These are phyloP conservation scores for Stegostoma tigrinum DNA, from an alignment of 2,113 vertebrate genomes.

Conservation along the genomic window DNA sequence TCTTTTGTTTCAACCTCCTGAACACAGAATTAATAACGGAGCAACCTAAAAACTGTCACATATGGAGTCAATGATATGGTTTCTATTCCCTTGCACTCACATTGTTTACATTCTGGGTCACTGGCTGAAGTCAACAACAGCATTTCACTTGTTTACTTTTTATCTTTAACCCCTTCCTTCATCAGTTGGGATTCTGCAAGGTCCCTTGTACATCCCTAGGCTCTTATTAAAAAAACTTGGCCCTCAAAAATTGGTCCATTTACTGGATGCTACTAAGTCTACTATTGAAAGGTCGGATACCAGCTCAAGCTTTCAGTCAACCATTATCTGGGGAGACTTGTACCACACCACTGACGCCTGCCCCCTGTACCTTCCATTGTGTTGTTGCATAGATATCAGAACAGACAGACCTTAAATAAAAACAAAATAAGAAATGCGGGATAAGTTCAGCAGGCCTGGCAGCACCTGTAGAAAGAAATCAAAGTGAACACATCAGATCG, in stretches of 20 bases:
- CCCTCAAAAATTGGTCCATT: neutral
- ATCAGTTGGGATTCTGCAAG: neutral
- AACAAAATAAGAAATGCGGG: no score
- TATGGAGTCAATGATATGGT: neutral
- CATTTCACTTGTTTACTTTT: neutral
- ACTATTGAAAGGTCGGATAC: neutral
- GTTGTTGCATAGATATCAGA: neutral
- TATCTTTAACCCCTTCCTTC: neutral
- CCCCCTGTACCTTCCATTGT: no score
- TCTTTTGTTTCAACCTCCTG: neutral
- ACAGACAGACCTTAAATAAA: neutral
- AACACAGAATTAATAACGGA: neutral
- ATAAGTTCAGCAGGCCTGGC: no score
- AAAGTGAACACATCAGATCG: no score
- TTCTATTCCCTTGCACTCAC: neutral
- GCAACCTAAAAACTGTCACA: neutral
- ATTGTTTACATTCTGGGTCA: neutral
- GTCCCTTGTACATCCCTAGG: neutral
- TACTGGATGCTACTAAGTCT: neutral
- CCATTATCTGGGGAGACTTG: neutral
- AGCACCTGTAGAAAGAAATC: no score
- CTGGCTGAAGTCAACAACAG: neutral
- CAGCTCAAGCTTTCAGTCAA: neutral
- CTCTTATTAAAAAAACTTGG: neutral
- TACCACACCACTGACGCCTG: neutral